Base-by-base conservation (phyloP, 1,140 invertebrate species). In the Caenorhabditis latens region DNA sequence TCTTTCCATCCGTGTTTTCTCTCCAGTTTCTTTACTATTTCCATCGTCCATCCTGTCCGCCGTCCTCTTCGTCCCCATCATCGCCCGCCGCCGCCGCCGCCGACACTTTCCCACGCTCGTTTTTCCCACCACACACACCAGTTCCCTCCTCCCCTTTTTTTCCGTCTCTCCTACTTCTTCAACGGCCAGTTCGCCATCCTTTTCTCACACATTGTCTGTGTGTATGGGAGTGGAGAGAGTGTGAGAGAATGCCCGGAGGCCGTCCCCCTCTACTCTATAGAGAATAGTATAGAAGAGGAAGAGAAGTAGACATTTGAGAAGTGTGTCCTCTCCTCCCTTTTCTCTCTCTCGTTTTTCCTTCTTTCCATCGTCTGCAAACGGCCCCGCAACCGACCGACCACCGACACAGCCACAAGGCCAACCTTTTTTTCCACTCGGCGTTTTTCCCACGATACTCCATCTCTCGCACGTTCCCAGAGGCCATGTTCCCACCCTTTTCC, bases 51-150 rank as follows among this genome's bases (percentile, higher is more conserved):
- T 79, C 71, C 71, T 50, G 71, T 50, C 71, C 71, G 71, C 21
- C 71, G 13, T 79, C 40, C 46, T 53, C n/a, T 32, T 21, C 71
- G 71, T 79, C 71, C 71, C 53, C 16, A 14, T 14, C 71, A n/a
- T 50, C 46, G 11, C 24, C 71, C 19, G 32, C 71, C 43, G 71
- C 21, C 71, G 71, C 71, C 46, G 46, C 43, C 67, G 42, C 63
- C 63, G 63, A 67, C 71, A 79, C 71, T 79, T 79, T 79, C 71
- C 71, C 71, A 79, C 71, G 71, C 71, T 79, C 71, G 71, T 79
- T 79, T 79, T 79, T 79, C 71, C 71, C 71, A 79, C 71, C 71
- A 71, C 65, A 71, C 40, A 71, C 65, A 79, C 71, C 71, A 79
- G 71, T 79, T 79, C 71, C 71, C 71, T 79, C 71, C 71, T 46